A percentile compares a stretch with the other conserved stretches of the same genome.
Conservation (phyloP, 2,113 vertebrate genomes). For the Rhinopithecus roxellana region DNA sequence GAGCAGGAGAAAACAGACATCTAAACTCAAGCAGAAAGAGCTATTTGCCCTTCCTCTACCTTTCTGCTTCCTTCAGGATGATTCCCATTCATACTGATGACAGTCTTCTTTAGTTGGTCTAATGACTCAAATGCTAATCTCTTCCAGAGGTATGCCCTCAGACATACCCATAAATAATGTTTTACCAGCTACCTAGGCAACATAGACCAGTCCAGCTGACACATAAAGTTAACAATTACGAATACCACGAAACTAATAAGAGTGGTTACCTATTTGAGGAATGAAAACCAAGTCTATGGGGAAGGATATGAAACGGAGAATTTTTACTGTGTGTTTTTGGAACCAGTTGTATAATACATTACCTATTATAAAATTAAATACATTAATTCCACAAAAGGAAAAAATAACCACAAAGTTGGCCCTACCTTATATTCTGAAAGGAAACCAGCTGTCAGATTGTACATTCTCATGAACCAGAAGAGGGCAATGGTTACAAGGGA, state of each 20-base stretch:
- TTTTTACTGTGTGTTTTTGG: not conserved
- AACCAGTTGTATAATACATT: not conserved
- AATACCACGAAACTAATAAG: not conserved
- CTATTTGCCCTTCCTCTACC: too few relatives aligned
- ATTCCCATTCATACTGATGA: not conserved
- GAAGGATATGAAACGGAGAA: not conserved
- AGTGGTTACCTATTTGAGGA: not conserved
- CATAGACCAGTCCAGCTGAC: not conserved
- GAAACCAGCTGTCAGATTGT: not conserved
- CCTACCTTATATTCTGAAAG: not conserved
- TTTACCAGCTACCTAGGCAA: not conserved
- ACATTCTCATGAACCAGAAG: not conserved
- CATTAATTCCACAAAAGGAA: not conserved
- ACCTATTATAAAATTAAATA: not conserved
- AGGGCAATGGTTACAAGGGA: not conserved
- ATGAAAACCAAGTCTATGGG: not conserved
- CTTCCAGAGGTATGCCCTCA: not conserved
- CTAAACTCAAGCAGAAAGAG: not conserved
- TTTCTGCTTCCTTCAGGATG: not conserved
- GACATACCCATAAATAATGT: not conserved
- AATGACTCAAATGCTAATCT: not conserved
- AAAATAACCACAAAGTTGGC: not conserved
- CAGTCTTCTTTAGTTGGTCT: not conserved
- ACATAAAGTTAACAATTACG: not conserved
- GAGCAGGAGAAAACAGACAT: not conserved